phyloP scores from a whole-genome alignment of 2,797 vertebrate species.

The Danio tinwini region DNA sequence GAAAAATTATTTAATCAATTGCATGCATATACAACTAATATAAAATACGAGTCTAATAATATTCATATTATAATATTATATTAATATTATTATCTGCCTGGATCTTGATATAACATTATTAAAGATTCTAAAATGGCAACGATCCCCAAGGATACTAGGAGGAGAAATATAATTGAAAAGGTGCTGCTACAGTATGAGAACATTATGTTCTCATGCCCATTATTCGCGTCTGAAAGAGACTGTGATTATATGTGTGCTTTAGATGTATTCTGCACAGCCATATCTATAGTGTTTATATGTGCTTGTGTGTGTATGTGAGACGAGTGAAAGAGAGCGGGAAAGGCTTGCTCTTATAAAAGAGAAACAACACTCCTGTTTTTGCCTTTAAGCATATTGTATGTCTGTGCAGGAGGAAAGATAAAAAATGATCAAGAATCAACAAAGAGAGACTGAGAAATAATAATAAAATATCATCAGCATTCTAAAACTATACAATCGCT shows the following conservation, averaged over 20 bases:
- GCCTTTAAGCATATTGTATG: background rate
- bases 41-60: no score
- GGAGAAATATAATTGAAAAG: background rate
- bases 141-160: background rate
- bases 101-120: background rate
- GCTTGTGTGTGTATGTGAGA: background rate
- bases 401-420: slow-evolving; percentile 11
- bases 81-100: no score
- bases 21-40: background rate
- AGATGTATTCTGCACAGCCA: background rate
- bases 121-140: background rate
- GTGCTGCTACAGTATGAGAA: background rate
- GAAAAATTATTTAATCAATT: background rate
- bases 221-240: background rate
- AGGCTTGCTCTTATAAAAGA: background rate
- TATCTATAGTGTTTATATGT: slow-evolving; percentile 22
- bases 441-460: slow-evolving; percentile 5
- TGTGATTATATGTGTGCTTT: background rate
- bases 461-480: background rate
- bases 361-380: background rate
- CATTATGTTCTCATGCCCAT: background rate
- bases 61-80: no score
- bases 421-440: slow-evolving; percentile 26
- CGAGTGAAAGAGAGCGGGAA: slow-evolving; percentile 11
- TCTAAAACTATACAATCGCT: background rate